Conservation (phyloP, 2,113 vertebrate genomes). For the Corythoichthys intestinalis region DNA sequence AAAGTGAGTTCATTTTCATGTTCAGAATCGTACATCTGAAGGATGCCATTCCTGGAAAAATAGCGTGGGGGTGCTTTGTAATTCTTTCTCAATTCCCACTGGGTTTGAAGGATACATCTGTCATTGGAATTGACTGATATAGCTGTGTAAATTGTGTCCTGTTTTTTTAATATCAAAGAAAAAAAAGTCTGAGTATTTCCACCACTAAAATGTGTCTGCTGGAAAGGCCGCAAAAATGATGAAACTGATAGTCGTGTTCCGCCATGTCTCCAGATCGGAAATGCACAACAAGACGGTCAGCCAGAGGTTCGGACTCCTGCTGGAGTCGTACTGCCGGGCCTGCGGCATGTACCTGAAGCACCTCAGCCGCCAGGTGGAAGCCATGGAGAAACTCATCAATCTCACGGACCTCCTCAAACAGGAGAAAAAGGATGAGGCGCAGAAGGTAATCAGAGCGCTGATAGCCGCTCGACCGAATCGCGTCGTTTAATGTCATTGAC, state of each 20-base stretch:
- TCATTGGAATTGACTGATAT: no score
- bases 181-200: no score
- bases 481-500: constrained; percentile 33
- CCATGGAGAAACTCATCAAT: constrained; percentile 99
- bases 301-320: constrained; percentile 92
- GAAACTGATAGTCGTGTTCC: no score
- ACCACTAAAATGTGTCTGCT: no score
- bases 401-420: constrained; percentile 99
- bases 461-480: constrained; percentile 30
- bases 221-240: no score
- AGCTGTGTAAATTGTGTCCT: no score
- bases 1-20: constrained; percentile 79
- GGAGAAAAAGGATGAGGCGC: constrained; percentile 98
- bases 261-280: constrained; percentile 80
- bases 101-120: no score
- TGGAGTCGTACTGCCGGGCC: constrained; percentile 95
- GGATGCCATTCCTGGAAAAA: no score
- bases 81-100: no score
- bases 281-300: constrained; percentile 99
- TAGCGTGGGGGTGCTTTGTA: no score
- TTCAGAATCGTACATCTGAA: no score
- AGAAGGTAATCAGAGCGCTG: constrained; percentile 80
- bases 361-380: constrained; percentile 94
- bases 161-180: no score
- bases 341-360: constrained; percentile 99